phyloP scores from a whole-genome alignment of 2,888 invertebrate species.

The Spialia ferax region DNA sequence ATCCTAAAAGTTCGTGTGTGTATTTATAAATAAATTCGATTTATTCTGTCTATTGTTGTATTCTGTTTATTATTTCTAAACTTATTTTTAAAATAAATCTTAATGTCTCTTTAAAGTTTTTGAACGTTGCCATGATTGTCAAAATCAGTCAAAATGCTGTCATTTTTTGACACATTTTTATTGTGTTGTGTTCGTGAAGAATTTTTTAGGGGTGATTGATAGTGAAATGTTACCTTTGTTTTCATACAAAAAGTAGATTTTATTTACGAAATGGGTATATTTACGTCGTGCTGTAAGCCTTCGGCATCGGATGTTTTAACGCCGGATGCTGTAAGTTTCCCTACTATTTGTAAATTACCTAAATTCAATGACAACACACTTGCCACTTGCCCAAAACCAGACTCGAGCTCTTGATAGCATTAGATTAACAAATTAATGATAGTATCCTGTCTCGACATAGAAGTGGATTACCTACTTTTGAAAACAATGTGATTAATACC shows the following conservation, averaged over 20 bases:
- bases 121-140: slow-evolving; percentile 22
- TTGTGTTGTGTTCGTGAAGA: slow-evolving; percentile 23
- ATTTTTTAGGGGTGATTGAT: no score
- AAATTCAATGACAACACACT: not conserved
- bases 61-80: not conserved
- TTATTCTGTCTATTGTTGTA: not conserved
- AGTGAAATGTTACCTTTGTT: slow-evolving; percentile 9
- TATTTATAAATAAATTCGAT: no score
- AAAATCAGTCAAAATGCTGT: slow-evolving; percentile 32
- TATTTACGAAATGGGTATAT: slow-evolving; percentile 74
- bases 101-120: slow-evolving; percentile 29
- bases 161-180: slow-evolving; percentile 11
- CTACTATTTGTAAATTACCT: not conserved
- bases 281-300: slow-evolving; percentile 84
- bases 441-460: not conserved
- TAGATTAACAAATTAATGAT: not conserved
- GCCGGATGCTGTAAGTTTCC: slow-evolving; percentile 85
- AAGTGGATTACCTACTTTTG: not conserved
- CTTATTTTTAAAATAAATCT: not conserved
- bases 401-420: not conserved
- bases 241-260: not conserved
- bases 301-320: slow-evolving; percentile 85
- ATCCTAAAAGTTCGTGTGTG: no score
- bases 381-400: not conserved
- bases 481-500: no score